Base-by-base conservation (phyloP, 2,888 invertebrate species). In the Sarcophaga subvicina region DNA sequence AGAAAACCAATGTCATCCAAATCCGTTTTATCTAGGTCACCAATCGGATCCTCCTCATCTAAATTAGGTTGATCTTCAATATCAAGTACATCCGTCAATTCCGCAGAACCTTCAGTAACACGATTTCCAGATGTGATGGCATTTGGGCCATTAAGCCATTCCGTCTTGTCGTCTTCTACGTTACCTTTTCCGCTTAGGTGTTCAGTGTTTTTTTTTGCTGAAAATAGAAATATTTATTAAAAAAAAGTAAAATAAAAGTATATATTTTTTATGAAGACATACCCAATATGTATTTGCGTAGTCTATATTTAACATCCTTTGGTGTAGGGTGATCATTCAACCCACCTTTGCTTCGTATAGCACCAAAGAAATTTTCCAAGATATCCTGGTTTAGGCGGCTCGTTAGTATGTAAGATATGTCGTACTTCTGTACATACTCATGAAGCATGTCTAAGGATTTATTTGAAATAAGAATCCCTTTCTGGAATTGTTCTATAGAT, bases 321-420 rank as follows among this genome's bases (percentile, higher is more conserved):
- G 62, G 62, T 11, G 22, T 63, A 11, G 62, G 27, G 27, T 27
- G 3, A 4, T 27, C 27, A 27, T 27, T 27, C 27, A 27, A 27
- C 27, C 27, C 27, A 27, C 62, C 11, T 27, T 27, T 27, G 27
- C 27, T 27, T 27, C 27, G 27, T 27, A 27, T 27, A 27, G 27
- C 27, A 27, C 22, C 63, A 63, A 63, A 63, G 63, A 63, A 2
- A 63, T 63, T 11, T 63, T 63, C 63, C 25, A 63, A 63, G 63
- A 63, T 20, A 63, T 63, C 63, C 22, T 63, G 22, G 22, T 22
- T 63, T 22, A 20, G 22, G 10, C 63, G 63, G 22, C 6, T 63
- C 6, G 63, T 63, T 22, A 22, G 10, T 63, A 63, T 22, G 22
- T 63, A 63, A 5, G 2, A 22, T 11, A 63, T 63, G 5, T 10